A percentile compares a stretch with the other conserved stretches of the same genome.
These are phyloP conservation scores for Oligia fasciuncula DNA, from an alignment of 2,888 invertebrate species.

Conservation along the genomic window DNA sequence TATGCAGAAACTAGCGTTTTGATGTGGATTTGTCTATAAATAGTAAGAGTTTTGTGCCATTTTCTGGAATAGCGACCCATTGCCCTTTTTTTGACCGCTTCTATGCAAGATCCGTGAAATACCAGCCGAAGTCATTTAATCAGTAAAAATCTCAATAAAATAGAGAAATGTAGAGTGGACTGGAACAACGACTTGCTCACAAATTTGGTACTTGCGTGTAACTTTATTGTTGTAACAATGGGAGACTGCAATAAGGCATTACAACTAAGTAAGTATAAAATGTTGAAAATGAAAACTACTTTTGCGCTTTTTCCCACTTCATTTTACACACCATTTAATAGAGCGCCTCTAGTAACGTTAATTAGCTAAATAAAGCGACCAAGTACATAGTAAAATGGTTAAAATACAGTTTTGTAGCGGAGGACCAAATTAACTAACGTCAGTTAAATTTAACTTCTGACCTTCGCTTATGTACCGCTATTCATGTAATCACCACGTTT, in stretches of 20 bases:
- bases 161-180: not conserved
- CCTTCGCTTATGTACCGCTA: slow-evolving; percentile 2
- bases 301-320: not conserved
- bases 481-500: slow-evolving; percentile 8
- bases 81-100: not conserved
- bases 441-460: slow-evolving; percentile 2
- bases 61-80: not conserved
- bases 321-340: not conserved
- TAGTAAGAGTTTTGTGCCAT: not conserved
- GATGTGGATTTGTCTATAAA: not conserved
- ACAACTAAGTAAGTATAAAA: no score
- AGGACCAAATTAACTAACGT: not conserved
- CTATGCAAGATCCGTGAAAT: not conserved
- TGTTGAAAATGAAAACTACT: not conserved
- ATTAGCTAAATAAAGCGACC: no score
- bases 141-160: no score
- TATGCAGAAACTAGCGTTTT: not conserved
- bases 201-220: no score
- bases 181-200: not conserved
- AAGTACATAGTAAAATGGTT: not conserved
- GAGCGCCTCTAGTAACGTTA: no score
- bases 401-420: not conserved
- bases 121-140: no score
- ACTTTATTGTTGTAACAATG: no score
- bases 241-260: no score